phyloP scores from a whole-genome alignment of 2,113 vertebrate genomes.

The Saimiri boliviensis region DNA sequence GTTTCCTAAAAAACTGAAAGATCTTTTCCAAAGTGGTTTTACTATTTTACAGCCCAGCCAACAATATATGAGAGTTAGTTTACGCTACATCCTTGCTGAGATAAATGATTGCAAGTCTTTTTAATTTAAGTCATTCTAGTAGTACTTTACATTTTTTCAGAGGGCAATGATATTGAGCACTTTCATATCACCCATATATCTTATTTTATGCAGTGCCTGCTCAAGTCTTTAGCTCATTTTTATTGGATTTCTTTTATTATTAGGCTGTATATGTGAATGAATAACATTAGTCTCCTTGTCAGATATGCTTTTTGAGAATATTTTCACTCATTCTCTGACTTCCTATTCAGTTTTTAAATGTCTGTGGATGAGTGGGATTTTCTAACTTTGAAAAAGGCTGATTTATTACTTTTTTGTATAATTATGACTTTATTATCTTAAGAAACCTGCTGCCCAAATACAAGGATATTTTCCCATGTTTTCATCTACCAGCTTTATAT shows the following conservation, averaged over 20 bases:
- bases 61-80: not conserved
- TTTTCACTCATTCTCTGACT: not conserved
- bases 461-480: not conserved
- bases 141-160: not conserved
- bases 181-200: not conserved
- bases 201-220: not conserved
- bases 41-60: not conserved
- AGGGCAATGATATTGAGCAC: not conserved
- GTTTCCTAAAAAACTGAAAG: not conserved
- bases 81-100: not conserved
- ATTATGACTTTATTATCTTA: not conserved
- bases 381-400: not conserved
- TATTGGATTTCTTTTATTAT: not conserved
- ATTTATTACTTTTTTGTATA: not conserved
- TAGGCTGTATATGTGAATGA: not conserved
- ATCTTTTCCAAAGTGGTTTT: not conserved
- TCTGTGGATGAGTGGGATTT: not conserved
- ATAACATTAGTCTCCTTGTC: not conserved
- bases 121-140: not conserved
- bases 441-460: not conserved
- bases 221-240: not conserved
- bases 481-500: not conserved
- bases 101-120: not conserved
- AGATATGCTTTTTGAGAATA: not conserved
- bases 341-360: not conserved